Evolutionary conservation across 2,113 vertebrate species (phyloP), one percentile per base, ranked within the genome.

Genomic region (Harpagus bidentatus): DNA sequence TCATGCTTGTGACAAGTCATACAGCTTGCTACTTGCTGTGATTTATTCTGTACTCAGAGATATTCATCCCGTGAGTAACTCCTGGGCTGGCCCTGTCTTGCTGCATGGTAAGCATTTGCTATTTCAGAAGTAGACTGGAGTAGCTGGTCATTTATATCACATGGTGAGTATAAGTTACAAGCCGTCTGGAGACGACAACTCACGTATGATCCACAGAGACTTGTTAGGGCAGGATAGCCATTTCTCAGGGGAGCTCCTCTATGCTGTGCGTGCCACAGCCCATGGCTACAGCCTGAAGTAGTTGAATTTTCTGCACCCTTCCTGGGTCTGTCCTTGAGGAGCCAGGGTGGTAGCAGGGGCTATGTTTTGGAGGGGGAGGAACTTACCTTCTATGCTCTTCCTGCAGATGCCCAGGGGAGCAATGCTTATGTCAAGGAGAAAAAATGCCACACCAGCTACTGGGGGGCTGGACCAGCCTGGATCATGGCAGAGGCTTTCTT

Each of bases 351-450:
- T 32, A 43, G 7, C 13, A 52, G 23, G 5, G 10, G 10, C 12
- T 40, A 1, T 15, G 16, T n/a, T 71, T 63, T 56, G 18, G 48
- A 67, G 16, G 3, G 34, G 36, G 13, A 67, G 47, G 34, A 70
- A 28, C 0, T 0, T 22, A 4, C 21, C 11, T 36, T 25, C 50
- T 13, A 3, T 29, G n/a, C 11, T 31, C 1, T n/a, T 34, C 21
- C 40, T 56, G 84, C 7, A 63, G 63, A 71, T 16, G 2, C 7
- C 40, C 48, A 36, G 45, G 20, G 3, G 4, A 8, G 20, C 4
- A 55, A 2, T 15, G 13, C 7, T 72, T 55, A 9, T 19, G 16
- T 13, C 18, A 55, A 36, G 14, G 31, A 82, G 7, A 48, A n/a
- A 38, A 63, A 82, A 31, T 29, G 18, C 7, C 18, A 40, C 20